Evolutionary conservation across 2,888 invertebrate genomes (phyloP).

Genomic region (Eupeodes luniger): DNA sequence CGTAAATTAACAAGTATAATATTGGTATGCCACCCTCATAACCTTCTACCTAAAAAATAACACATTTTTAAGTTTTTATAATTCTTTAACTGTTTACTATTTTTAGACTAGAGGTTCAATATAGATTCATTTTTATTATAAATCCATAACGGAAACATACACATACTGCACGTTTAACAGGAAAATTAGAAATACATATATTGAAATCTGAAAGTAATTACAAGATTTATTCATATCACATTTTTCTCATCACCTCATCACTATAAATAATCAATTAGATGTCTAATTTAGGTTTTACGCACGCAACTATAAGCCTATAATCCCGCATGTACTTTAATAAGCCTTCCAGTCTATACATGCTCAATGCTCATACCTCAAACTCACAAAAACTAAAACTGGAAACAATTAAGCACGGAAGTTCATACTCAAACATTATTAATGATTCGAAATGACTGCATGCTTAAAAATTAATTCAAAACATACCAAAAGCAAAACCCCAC

Average conservation of each 20-base stretch:
- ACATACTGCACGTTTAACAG: background rate
- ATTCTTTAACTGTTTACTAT: too few species aligned
- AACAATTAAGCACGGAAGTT: constrained; percentile 19
- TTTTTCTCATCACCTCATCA: background rate
- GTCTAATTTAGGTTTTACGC: background rate
- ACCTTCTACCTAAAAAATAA: too few species aligned
- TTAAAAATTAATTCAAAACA: constrained; percentile 33
- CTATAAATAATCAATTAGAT: constrained; percentile 10
- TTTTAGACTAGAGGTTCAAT: too few species aligned
- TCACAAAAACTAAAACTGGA: background rate
- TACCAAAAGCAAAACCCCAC: background rate
- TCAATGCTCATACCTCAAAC: background rate
- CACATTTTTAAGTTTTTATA: too few species aligned
- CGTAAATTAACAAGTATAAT: too few species aligned
- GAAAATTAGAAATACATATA: background rate
- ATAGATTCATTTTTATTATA: too few species aligned
- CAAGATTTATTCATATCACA: background rate
- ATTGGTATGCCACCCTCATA: too few species aligned
- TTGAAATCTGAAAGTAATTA: background rate
- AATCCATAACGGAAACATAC: too few species aligned
- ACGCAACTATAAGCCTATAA: background rate
- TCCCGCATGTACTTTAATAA: background rate
- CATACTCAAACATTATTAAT: constrained; percentile 40
- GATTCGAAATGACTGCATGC: constrained; percentile 39
- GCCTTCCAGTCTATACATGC: background rate